Base-by-base conservation (phyloP, 2,888 invertebrate genomes). In the Drosophila atroscutellata region DNA sequence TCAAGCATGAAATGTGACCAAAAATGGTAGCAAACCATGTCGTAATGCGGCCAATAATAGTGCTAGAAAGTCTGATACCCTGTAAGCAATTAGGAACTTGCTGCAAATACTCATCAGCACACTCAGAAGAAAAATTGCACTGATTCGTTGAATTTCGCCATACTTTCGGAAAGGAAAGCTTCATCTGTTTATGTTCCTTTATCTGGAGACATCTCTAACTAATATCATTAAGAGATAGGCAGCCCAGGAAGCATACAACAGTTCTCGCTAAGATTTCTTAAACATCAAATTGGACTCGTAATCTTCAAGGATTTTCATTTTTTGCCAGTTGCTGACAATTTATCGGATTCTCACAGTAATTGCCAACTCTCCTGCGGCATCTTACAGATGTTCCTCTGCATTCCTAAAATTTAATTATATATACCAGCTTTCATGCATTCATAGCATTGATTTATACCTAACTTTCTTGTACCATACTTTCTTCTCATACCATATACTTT, bases 1-100 rank as follows among this genome's bases (percentile, higher is more conserved):
- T 77, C 63, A 72, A 72, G 67, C 85, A 70, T 82, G 85, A 81
- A 84, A 81, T 81, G 79, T 81, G 76, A 65, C 80, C 55, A 58
- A 66, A 65, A 50, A 51, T 55, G 32, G 20, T 13, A 71, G 65
- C 42, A 45, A 24, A 32, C 2, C 13, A 13, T 54, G 7, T 13
- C 54, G 6, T 0, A 28, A 26, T 20, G 39, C 15, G 15, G 26
- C 9, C 11, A 2, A 1, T 26, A 4, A 24, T 11, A 34, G 24
- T 30, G 3, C 8, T 8, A 24, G 36, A 11, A 18, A 11, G 0
- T 9, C 1, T 3, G 7, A 58, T 67, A 50, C 36, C 42, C 51
- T 64, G 28, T 47, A 45, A 4, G 2, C 4, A 30, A 7, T 49
- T n/a, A 3, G 7, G 5, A n/a, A 20, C 6, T 11, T 15, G 8